Conservation (phyloP, 2,888 invertebrate species). For the Nowickia ferox region DNA sequence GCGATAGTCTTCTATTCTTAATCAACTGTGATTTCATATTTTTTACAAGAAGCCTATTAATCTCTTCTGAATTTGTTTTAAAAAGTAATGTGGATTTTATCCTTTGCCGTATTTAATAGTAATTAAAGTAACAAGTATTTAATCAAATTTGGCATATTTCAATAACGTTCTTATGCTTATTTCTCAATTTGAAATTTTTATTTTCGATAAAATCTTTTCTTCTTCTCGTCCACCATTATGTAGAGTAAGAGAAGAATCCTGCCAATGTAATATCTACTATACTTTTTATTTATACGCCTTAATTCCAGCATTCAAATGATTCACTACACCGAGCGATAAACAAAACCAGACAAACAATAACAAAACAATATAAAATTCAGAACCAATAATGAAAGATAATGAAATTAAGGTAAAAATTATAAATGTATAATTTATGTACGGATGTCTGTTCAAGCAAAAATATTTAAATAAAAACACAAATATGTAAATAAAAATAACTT, state of each 20-base stretch:
- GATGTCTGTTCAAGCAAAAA: neutral
- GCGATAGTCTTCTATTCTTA: too few relatives aligned
- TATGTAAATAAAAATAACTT: conserved; percentile 63
- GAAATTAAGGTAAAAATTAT: neutral
- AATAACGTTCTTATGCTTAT: too few relatives aligned
- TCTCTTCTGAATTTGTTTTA: too few relatives aligned
- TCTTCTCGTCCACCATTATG: neutral
- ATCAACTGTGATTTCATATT: too few relatives aligned
- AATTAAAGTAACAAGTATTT: too few relatives aligned
- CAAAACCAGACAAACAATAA: neutral
- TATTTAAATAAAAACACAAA: neutral
- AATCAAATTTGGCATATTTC: too few relatives aligned
- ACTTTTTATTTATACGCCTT: too few relatives aligned
- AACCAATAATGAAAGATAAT: neutral
- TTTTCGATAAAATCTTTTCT: neutral
- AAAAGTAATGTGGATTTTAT: too few relatives aligned
- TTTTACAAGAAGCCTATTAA: too few relatives aligned
- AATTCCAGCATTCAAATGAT: conserved; percentile 1
- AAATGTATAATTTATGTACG: neutral
- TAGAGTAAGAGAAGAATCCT: neutral
- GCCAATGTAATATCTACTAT: too few relatives aligned
- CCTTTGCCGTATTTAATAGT: too few relatives aligned
- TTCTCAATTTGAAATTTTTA: too few relatives aligned
- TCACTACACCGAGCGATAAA: conserved; percentile 17
- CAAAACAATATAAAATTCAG: neutral